Conservation (phyloP, 2,797 vertebrate species). For the Garrulus glandarius region DNA sequence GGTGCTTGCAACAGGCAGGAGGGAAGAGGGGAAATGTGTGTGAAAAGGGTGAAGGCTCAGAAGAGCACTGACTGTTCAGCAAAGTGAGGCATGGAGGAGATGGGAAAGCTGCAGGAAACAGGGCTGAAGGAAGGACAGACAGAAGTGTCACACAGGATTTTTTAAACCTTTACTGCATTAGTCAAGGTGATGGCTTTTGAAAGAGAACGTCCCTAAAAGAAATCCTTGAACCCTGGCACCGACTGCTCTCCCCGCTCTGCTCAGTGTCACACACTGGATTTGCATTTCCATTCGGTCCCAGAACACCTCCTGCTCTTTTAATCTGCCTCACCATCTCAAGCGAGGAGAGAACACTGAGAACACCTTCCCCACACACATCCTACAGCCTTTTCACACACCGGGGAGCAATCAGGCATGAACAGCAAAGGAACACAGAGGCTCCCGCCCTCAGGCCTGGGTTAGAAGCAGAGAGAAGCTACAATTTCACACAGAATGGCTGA, state of each 20-base stretch:
- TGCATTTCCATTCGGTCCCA: not conserved
- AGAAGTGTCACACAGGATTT: rapidly evolving
- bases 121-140: not conserved
- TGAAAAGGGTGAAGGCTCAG: not conserved
- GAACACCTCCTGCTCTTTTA: not conserved
- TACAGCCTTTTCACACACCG: not conserved
- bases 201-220: not conserved
- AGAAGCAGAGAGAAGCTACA: not conserved
- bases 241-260: not conserved
- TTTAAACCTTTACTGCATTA: not conserved
- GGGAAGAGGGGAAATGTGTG: not conserved
- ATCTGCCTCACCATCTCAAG: not conserved
- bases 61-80: rapidly evolving
- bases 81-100: not conserved
- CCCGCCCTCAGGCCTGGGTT: not conserved
- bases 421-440: not conserved
- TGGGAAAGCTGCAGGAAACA: not conserved
- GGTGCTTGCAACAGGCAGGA: not conserved
- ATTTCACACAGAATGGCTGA: not conserved
- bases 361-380: not conserved
- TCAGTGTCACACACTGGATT: not conserved
- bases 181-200: not conserved
- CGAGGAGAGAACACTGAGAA: not conserved
- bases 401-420: not conserved
- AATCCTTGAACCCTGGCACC: not conserved